phyloP scores from a whole-genome alignment of 2,113 vertebrate species.

The Coryphaenoides rupestris region DNA sequence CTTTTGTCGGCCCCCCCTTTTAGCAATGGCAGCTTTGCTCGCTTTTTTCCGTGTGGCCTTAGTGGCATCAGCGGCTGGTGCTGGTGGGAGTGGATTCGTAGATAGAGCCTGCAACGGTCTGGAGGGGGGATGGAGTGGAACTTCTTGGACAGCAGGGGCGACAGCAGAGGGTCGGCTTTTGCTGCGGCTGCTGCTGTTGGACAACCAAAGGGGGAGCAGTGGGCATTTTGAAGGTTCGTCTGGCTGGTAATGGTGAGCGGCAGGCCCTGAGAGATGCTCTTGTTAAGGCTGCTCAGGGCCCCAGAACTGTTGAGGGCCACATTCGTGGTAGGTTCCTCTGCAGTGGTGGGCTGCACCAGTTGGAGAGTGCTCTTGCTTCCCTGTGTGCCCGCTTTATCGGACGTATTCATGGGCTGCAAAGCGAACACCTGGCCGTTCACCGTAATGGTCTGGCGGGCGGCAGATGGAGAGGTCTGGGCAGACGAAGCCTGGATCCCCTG shows the following conservation, averaged over 20 bases:
- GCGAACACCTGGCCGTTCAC: slow-evolving; percentile 96
- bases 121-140: slow-evolving; percentile 37
- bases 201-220: slow-evolving; percentile 63
- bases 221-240: slow-evolving; percentile 75
- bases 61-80: slow-evolving; percentile 31
- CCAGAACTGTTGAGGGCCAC: slow-evolving; percentile 93
- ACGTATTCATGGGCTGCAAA: slow-evolving; percentile 88
- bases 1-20: slow-evolving; percentile 76
- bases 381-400: slow-evolving; percentile 80
- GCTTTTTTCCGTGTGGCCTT: slow-evolving; percentile 56
- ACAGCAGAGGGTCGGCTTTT: slow-evolving; percentile 24
- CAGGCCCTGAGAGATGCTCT: slow-evolving; percentile 89
- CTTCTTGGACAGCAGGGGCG: slow-evolving; percentile 25
- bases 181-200: slow-evolving; percentile 45
- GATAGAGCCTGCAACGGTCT: slow-evolving; percentile 44
- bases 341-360: slow-evolving; percentile 90
- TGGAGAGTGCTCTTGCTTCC: slow-evolving; percentile 79
- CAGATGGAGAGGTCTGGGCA: slow-evolving; percentile 62
- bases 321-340: slow-evolving; percentile 90
- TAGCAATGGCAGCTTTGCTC: slow-evolving; percentile 59
- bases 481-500: slow-evolving; percentile 43
- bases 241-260: slow-evolving; percentile 76
- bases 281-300: slow-evolving; percentile 93
- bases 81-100: slow-evolving; percentile 39
- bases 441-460: slow-evolving; percentile 91